Conservation (phyloP, 2,113 vertebrate genomes). For the Callocephalon fimbriatum region DNA sequence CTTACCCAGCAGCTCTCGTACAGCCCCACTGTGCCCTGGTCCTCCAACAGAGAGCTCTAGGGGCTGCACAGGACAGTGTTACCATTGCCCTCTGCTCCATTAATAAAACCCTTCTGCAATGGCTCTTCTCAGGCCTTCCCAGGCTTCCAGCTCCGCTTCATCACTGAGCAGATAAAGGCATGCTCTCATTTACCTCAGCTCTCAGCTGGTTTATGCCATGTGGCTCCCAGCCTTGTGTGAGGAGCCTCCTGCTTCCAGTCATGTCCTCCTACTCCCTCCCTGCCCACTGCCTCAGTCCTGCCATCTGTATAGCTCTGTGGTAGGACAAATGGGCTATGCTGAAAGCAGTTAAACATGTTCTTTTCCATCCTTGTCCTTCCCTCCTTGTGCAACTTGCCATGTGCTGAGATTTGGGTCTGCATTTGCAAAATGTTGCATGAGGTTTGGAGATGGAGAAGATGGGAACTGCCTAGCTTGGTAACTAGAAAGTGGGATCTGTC, state of each 20-base stretch:
- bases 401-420: neutral
- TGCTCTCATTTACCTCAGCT: neutral
- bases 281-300: neutral
- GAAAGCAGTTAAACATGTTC: neutral
- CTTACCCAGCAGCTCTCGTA: neutral
- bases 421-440: neutral
- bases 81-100: neutral
- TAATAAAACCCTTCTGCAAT: neutral
- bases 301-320: accelerated
- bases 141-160: neutral
- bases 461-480: neutral
- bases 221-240: neutral
- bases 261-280: neutral
- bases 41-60: neutral
- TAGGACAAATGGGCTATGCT: neutral
- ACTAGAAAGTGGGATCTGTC: neutral
- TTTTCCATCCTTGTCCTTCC: neutral
- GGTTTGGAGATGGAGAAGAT: neutral
- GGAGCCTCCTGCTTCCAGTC: neutral
- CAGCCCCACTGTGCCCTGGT: neutral
- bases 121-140: neutral
- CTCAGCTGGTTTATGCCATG: neutral
- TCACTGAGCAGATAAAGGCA: neutral
- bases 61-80: accelerated
- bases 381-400: neutral